These are phyloP conservation scores for Dendrolimus kikuchii DNA, from an alignment of 1,140 invertebrate species.

Conservation along the genomic window DNA sequence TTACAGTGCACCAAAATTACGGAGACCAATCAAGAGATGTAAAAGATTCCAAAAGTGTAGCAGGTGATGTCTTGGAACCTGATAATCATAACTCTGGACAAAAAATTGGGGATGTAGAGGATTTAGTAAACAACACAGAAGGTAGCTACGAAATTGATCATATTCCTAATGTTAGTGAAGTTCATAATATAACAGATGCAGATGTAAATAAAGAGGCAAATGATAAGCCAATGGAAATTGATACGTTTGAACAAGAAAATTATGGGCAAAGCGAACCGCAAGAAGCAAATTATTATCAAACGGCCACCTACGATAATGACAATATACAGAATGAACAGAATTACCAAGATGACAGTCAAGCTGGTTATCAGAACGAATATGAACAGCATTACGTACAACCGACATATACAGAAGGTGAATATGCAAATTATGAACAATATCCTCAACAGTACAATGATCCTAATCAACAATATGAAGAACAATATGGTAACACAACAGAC, in stretches of 20 bases:
- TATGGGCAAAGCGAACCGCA: conserved; percentile 36
- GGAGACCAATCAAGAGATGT: conserved; percentile 8
- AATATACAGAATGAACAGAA: conserved; percentile 13
- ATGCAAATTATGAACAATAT: conserved; percentile 48
- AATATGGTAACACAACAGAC: conserved; percentile 42
- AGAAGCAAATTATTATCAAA: not conserved
- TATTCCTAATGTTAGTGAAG: conserved; percentile 10
- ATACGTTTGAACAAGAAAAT: conserved; percentile 23
- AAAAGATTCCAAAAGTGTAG: not conserved
- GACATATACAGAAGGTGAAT: conserved; percentile 27
- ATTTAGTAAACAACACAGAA: not conserved
- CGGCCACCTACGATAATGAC: no score
- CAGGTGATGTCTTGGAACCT: no score
- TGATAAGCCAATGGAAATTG: conserved; percentile 21
- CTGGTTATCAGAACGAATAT: conserved; percentile 3
- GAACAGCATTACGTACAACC: conserved; percentile 23
- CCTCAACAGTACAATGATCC: conserved; percentile 40
- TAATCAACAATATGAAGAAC: conserved; percentile 30
- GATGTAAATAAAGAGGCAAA: conserved; percentile 10
- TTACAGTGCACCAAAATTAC: conserved; percentile 6
- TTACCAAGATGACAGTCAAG: conserved; percentile 8
- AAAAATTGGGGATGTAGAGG: no score
- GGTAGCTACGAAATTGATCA: conserved; percentile 10
- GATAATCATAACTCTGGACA: no score
- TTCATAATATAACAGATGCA: conserved; percentile 5